Base-by-base conservation (phyloP, 2,797 vertebrate species). In the Siniperca undulata region DNA sequence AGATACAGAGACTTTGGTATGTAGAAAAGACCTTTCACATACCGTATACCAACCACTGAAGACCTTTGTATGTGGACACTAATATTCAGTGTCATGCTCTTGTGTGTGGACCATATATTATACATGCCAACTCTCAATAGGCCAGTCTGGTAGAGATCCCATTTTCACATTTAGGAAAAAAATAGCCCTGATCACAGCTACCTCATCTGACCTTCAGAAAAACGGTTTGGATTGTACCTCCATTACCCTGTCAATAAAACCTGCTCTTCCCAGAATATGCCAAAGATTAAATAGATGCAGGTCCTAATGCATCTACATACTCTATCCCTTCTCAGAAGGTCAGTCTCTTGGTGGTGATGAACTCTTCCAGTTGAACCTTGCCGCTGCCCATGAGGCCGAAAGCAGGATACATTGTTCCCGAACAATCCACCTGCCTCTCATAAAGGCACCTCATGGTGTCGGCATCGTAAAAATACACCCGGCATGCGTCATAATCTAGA, bases 311-410 rank as follows among this genome's bases (percentile, higher is more conserved):
- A 61, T 59, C 70, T 10, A 13, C 59, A 16, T 10, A 19, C 70
- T 24, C 71, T 40, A 3, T 14, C 58, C 60, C 61, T 52, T 77
- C 77, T 95, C 94, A 95, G 91, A 96, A 97, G 46, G 96, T 94
- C 75, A 96, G 90, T 1, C 93, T 96, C 73, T 97, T 97, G 2
- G 94, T 91, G 0, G 95, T 90, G 91, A 97, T 91, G 24, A 96
- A 91, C 70, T 99, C 97, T 71, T 98, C 96, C 19, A 99, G 96
- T 14, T 96, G 97, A 82, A 99, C 86, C 17, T 94, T 96, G 0
- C 97, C 97, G 0, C 98, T 94, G 6, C 99, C 99, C 97, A 99
- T 96, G 71, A 99, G 92, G 20, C 97, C 98, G 16, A 99, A 99
- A 0, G 96, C 97, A 0, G 99, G 99, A 90, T 97, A 99, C 98